Base-by-base conservation (phyloP, 2,113 vertebrate species). In the Carettochelys insculpta region DNA sequence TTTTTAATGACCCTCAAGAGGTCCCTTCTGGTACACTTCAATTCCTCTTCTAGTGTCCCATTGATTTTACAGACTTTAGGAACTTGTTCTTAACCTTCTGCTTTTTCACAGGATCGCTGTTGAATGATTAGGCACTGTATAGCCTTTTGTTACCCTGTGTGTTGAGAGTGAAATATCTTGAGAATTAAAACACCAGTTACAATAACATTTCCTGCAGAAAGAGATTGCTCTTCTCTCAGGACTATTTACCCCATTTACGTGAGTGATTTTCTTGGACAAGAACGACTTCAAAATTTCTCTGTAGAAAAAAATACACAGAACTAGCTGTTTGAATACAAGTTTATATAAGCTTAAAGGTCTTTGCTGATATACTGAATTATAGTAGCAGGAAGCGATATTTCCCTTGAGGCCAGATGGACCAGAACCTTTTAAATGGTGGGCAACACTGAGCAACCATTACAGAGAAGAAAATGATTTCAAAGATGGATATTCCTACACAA, bases 41-140 rank as follows among this genome's bases (percentile, higher is more conserved):
- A 96, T 88, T 97, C 94, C 85, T 76, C 96, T 97, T 98, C 97
- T 95, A 96, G 96, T 93, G 95, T 97, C 95, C 96, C 96, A 96
- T 96, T 97, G 97, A 97, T 97, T 97, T 97, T 97, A 96, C 95
- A 97, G 97, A 97, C 95, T 96, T 97, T 89, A 96, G 96, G 96
- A 97, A 97, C 68, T 61, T 87, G 92, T 89, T 96, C 91, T 97
- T 97, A 96, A 95, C 95, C 22, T 91, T 89, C 94, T 97, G 94
- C 90, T 95, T 97, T 95, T 90, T 91, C 83, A 94, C 58, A 94
- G 95, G 91, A 93, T 96, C 82, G 80, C 93, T 95, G 58, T 89
- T 95, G 96, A 97, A 97, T 89, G 89, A 92, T 93, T 92, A 97
- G 95, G 93, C 95, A 95, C 94, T 95, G 45, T 41, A 90, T 90